Base-by-base conservation (phyloP, 2,113 vertebrate genomes). In the Pangasianodon gigas region DNA sequence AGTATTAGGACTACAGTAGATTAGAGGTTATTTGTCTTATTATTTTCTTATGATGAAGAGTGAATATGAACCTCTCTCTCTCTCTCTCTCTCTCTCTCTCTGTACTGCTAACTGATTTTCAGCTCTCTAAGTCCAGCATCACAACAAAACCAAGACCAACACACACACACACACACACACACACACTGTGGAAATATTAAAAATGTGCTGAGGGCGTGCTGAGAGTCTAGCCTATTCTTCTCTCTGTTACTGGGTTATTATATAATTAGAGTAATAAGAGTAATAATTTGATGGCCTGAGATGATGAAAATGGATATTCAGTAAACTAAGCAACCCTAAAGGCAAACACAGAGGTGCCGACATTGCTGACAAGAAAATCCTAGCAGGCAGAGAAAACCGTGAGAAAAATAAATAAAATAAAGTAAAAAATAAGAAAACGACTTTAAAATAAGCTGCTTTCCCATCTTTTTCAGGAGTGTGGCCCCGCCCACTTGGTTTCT, bases 271-370 rank as follows among this genome's bases (percentile, higher is more conserved):
- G 71, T 46, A 75, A 46, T 44, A 46, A 75, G 16, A 75, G 71
- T 19, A 75, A 75, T 75, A 75, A 44, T 75, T 75, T 41, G 69
- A 74, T 74, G 69, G 37, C 37, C 69, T 41, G 69, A 74, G 18
- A 74, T 75, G 71, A 75, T 75, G 71, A 75, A 75, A 44, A 75
- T 44, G n/a, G 67, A 37, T 75, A 24, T 75, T 71, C 67, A 24
- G 41, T 44, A 75, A 75, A 21, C 71, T 32, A 37, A 71, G 32
- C 14, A 71, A 18, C 67, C 13, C 67, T 18, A 74, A 74, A 74
- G 29, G 32, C 6, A 44, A 21, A 21, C 69, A 3, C 18, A 21
- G 69, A 74, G 16, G 69, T 41, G 69, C 37, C 37, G 8, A 37
- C n/a, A 16, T 7, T 71, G 32, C 67, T 2, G 14, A 37, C 14